Base-by-base conservation (phyloP, 2,888 invertebrate genomes). In the Drosophila koepferae region DNA sequence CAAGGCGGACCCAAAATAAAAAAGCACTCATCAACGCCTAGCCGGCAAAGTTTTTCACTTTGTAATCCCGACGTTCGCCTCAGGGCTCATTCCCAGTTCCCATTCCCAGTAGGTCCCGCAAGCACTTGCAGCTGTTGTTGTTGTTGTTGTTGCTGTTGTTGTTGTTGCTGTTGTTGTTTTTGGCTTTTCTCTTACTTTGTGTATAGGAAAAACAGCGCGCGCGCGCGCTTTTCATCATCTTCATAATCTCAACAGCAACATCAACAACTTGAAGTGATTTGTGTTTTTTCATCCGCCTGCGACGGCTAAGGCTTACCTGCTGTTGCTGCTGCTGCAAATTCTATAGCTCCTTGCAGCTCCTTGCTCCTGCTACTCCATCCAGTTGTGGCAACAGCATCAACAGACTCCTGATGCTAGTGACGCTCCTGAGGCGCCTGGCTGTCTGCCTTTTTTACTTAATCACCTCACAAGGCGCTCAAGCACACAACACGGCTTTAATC, bases 401-500 rank as follows among this genome's bases (percentile, higher is more conserved):
- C 56, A 64, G 46, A 38, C 59, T 40, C 55, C 55, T 55, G 55
- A 41, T 56, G 67, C 75, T 70, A 67, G 69, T 58, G 60, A 56
- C 63, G 67, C 75, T 75, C 67, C 72, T 55, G 56, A 59, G 58
- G 65, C 70, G 63, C 63, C 77, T 69, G 69, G 70, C 80, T 80
- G 86, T 84, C 86, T 81, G 89, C 85, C 90, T 86, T 87, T 86
- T 85, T 89, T 84, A 85, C 88, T 85, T 85, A 85, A 85, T 85
- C 89, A 85, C 89, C 88, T 89, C 85, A 85, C 88, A 85, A 85
- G 88, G 80, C 82, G 82, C 88, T 82, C 86, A 72, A 82, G 88
- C 85, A 85, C 88, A 87, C 87, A 84, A 89, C 85, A 87, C 88
- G 88, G 76, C 90, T 90, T 88, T 90, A 86, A 90, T 86, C 86